A percentile compares a stretch with the other conserved stretches of the same genome.
Evolutionary conservation across 2,888 invertebrate genomes (phyloP).

Genomic region (Pristionchus maxplancki): DNA sequence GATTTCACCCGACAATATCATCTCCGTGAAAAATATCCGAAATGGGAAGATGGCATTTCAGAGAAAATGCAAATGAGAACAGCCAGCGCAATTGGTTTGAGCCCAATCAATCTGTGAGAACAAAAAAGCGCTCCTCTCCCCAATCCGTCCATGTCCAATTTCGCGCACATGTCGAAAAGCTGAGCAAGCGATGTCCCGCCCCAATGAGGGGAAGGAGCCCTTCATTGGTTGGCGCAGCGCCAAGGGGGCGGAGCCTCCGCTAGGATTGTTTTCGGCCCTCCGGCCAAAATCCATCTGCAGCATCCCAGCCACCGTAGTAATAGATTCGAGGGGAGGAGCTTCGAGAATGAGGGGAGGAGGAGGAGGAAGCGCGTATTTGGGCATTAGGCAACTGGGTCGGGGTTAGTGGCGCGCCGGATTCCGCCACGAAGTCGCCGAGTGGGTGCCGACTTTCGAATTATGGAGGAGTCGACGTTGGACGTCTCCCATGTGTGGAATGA

Average conservation of each 20-base stretch:
- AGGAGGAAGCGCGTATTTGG: neutral
- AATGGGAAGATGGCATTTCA: neutral
- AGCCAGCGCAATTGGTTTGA: neutral
- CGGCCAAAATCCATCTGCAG: neutral
- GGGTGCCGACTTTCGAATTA: neutral
- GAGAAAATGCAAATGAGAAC: neutral
- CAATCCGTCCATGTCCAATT: conserved; percentile 41
- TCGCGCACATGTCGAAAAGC: conserved; percentile 15
- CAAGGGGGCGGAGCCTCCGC: neutral
- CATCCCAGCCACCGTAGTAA: conserved; percentile 25
- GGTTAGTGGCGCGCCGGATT: neutral
- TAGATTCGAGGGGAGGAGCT: conserved; percentile 36
- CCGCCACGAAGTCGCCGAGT: neutral
- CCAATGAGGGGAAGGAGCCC: neutral
- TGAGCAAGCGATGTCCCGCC: too few species aligned
- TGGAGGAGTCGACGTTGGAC: conserved; percentile 18
- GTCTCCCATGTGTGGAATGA: conserved; percentile 61
- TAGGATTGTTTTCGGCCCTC: neutral
- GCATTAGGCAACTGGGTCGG: neutral
- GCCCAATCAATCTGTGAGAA: neutral
- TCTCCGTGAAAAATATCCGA: neutral
- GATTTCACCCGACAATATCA: neutral
- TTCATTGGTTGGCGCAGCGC: neutral
- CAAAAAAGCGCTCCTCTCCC: neutral
- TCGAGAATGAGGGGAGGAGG: neutral